phyloP scores from a whole-genome alignment of 2,888 invertebrate genomes.

The Athalia rosae region DNA sequence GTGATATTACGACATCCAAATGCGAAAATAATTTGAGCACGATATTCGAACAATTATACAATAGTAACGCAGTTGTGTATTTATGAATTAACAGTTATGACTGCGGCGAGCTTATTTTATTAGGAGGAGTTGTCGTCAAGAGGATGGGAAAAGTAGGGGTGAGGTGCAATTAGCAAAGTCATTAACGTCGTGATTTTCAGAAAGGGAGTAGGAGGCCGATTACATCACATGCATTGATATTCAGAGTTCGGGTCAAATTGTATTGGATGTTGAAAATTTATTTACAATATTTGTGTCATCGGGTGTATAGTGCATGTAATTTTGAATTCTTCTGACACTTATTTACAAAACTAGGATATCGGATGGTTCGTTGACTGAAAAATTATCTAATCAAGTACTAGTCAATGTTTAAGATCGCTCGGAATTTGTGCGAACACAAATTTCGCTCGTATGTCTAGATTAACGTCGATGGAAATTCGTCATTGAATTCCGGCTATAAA shows the following conservation, averaged over 20 bases:
- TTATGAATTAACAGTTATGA: neutral
- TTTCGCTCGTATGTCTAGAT: neutral
- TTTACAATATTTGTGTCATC: constrained; percentile 15
- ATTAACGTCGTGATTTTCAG: constrained; percentile 20
- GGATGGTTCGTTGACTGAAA: constrained; percentile 13
- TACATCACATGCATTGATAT: constrained; percentile 10
- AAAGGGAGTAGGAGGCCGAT: constrained; percentile 11
- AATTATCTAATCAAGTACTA: constrained; percentile 9
- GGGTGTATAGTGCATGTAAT: neutral
- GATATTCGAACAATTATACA: too few species aligned
- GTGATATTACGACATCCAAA: too few species aligned
- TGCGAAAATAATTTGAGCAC: too few species aligned
- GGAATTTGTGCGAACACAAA: neutral
- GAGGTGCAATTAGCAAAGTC: constrained; percentile 25
- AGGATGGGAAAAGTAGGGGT: neutral
- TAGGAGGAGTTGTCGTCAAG: constrained; percentile 10
- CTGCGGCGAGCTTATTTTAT: neutral
- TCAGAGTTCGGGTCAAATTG: constrained; percentile 3
- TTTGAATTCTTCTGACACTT: neutral
- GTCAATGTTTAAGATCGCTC: constrained; percentile 9
- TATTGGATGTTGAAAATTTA: constrained; percentile 11
- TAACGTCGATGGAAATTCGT: neutral
- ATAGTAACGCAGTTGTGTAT: too few species aligned
- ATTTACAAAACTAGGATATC: constrained; percentile 14
- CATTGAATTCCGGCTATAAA: constrained; percentile 11